Evolutionary conservation across 2,888 invertebrate species (phyloP).

Genomic region (Lepidochrysops patricia): DNA sequence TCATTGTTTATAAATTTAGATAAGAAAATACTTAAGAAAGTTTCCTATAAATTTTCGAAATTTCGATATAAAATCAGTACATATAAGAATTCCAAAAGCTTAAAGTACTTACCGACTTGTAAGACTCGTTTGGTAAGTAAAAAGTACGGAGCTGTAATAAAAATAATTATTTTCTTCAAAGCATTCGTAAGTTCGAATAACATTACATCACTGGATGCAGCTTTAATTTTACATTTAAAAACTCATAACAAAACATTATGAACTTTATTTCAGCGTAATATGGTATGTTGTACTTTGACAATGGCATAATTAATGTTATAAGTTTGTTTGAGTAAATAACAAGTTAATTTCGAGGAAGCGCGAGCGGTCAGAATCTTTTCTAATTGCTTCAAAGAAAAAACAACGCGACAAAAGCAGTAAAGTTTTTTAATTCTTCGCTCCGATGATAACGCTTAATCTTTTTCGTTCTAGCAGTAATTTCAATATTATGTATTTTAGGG

Average conservation of each 20-base stretch:
- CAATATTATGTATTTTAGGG: too few relatives aligned
- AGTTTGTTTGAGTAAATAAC: constrained; percentile 29
- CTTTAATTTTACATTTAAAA: background rate
- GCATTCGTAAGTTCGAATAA: background rate
- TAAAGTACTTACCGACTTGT: background rate
- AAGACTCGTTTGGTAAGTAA: background rate
- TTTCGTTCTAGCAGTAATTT: too few relatives aligned
- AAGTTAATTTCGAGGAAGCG: constrained; percentile 36
- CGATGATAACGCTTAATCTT: background rate
- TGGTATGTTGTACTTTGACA: constrained; percentile 5
- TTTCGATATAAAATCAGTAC: too few relatives aligned
- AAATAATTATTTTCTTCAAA: background rate
- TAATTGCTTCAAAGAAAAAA: constrained; percentile 47
- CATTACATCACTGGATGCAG: background rate
- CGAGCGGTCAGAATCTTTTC: constrained; percentile 37
- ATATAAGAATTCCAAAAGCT: too few relatives aligned
- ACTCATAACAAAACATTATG: background rate
- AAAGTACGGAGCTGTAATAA: background rate
- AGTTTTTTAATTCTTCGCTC: constrained; percentile 21
- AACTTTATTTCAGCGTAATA: constrained; percentile 6
- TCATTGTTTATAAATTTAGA: too few relatives aligned
- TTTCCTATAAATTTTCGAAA: background rate
- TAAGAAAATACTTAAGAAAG: background rate
- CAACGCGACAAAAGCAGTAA: constrained; percentile 13
- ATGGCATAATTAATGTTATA: constrained; percentile 10